These are phyloP conservation scores for Hemithea aestivaria DNA, from an alignment of 2,888 invertebrate genomes.

Conservation along the genomic window DNA sequence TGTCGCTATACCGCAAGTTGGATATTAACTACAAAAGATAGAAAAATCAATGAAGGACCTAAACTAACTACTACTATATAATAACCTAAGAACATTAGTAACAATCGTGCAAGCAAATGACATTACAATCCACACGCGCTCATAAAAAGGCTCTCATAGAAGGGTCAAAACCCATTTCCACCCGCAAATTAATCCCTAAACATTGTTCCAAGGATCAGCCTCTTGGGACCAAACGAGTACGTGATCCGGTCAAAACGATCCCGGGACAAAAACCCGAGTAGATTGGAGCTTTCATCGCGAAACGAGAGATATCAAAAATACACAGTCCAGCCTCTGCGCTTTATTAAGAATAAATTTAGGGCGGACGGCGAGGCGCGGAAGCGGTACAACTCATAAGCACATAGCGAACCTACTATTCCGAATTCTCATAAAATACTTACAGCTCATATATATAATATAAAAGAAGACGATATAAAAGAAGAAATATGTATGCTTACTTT, in stretches of 20 bases:
- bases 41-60: no score
- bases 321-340: conserved; percentile 66
- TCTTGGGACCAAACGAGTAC: conserved; percentile 24
- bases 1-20: no score
- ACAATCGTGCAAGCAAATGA: no score
- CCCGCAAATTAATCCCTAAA: conserved; percentile 20
- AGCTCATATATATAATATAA: no score
- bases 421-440: no score
- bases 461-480: no score
- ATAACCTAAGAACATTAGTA: no score
- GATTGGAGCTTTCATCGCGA: conserved; percentile 57
- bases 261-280: conserved; percentile 55
- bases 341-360: conserved; percentile 79
- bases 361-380: conserved; percentile 40
- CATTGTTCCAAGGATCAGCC: conserved; percentile 15
- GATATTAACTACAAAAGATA: no score
- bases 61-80: no score
- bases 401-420: no score
- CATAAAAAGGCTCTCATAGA: background rate
- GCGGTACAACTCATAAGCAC: conserved; percentile 21
- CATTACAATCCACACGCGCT: no score
- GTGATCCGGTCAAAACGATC: conserved; percentile 27
- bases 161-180: conserved; percentile 12
- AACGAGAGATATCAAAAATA: conserved; percentile 75
- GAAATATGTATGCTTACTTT: no score